Evolutionary conservation across 2,797 vertebrate species (phyloP).

Genomic region (Labeo calbasu): DNA sequence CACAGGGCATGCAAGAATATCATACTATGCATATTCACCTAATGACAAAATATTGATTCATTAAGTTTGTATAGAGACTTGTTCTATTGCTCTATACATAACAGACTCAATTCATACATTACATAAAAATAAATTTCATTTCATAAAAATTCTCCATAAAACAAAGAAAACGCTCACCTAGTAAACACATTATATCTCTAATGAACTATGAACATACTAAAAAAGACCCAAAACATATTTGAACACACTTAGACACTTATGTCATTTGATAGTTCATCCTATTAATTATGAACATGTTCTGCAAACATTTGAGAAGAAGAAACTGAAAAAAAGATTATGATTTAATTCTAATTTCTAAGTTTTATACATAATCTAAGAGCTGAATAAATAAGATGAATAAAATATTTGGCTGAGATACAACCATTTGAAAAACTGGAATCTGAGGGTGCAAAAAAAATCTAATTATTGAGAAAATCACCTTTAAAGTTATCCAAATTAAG

Average conservation of each 20-base stretch:
- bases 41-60: neutral
- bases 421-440: too few species aligned
- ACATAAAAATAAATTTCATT: neutral
- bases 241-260: neutral
- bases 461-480: too few species aligned
- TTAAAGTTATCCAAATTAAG: too few species aligned
- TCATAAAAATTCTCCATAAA: neutral
- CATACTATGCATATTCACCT: neutral
- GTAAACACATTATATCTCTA: neutral
- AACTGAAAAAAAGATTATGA: too few species aligned
- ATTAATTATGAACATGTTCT: neutral
- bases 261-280: neutral
- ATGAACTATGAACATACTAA: neutral
- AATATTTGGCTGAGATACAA: too few species aligned
- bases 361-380: too few species aligned
- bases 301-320: neutral
- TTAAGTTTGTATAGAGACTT: neutral
- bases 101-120: neutral
- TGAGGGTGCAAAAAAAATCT: too few species aligned
- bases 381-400: too few species aligned
- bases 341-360: too few species aligned
- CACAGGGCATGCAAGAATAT: neutral
- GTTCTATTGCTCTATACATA: neutral
- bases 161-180: neutral
- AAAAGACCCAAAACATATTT: neutral